A percentile compares a stretch with the other conserved stretches of the same genome.
phyloP scores from a whole-genome alignment of 1,140 invertebrate species.

The Plectrocnemia conspersa region DNA sequence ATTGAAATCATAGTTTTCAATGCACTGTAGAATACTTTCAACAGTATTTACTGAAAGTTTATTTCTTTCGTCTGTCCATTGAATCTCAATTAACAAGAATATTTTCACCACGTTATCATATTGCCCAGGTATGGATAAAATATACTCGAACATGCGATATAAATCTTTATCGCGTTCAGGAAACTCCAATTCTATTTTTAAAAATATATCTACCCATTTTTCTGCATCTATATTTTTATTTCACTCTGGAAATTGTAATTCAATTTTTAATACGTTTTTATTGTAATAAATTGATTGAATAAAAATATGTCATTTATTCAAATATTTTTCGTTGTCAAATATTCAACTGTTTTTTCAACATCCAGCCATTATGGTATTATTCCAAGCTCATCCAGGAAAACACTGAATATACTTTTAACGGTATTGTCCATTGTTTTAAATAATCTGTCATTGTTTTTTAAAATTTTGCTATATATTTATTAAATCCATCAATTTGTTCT shows the following conservation, averaged over 20 bases:
- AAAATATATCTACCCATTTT: slow-evolving; percentile 8
- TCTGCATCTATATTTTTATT: too few species aligned
- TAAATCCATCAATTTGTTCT: background rate
- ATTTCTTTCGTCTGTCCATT: slow-evolving; percentile 1
- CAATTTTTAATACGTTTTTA: slow-evolving; percentile 1
- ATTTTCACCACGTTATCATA: slow-evolving; percentile 1
- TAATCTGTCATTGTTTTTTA: too few species aligned
- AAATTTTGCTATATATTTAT: slow-evolving; percentile 2
- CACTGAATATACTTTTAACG: background rate
- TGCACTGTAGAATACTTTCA: background rate
- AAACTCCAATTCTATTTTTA: background rate
- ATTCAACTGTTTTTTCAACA: slow-evolving; percentile 4
- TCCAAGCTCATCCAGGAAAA: slow-evolving; percentile 6
- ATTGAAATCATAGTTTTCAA: slow-evolving; percentile 7
- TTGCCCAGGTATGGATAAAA: slow-evolving; percentile 4
- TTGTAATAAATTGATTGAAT: slow-evolving; percentile 2
- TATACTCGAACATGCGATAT: slow-evolving; percentile 10
- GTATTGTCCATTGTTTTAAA: slow-evolving; percentile 5
- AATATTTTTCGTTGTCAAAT: slow-evolving; percentile 2
- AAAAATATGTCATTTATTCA: slow-evolving; percentile 3
- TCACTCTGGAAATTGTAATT: slow-evolving; percentile 7
- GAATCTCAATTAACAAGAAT: slow-evolving; percentile 8
- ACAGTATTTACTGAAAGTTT: slow-evolving; percentile 6
- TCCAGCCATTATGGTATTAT: background rate
- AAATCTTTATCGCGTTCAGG: slow-evolving; percentile 4